Evolutionary conservation across 2,797 vertebrate genomes (phyloP), one percentile per base, ranked within the genome.

Genomic region (Chromobotia macracanthus): DNA sequence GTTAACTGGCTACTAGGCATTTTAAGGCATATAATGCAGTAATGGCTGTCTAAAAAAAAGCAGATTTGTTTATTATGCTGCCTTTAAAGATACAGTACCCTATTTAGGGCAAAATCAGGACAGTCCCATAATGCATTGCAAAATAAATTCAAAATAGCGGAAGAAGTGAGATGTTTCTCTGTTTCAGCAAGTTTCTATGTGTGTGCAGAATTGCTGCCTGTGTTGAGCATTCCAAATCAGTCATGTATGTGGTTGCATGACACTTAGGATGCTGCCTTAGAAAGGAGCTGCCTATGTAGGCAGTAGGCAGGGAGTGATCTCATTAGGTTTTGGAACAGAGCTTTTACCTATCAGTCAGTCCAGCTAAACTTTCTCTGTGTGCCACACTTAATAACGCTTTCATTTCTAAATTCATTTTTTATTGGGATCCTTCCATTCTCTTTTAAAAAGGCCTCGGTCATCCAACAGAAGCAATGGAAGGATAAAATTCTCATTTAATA

Each of bases 391-490:
- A 44, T n/a, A n/a, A n/a, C n/a, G n/a, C n/a, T n/a, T n/a, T n/a
- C n/a, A n/a, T n/a, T n/a, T n/a, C n/a, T n/a, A n/a, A n/a, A n/a
- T n/a, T n/a, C 64, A 23, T 48, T 72, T 70, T 38, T 78, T 19
- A 28, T 65, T 60, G 51, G 9, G 19, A 80, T 38, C 78, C 73
- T 83, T 83, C 73, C 13, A 83, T 83, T 83, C 77, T 68, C 78
- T 80, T 82, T 77, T 78, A 58, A 68, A 78, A 60, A 16, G 23
- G 21, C 5, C 13, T 5, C 23, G 61, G 56, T 0, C 46, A 74
- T 50, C 25, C 23, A 73, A 83, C 77, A 77, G 78, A 80, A 38
- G 23, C n/a, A 80, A 83, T 80, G 35, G 78, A 83, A 83, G 73
- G 73, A 80, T 77, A 21, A 19, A 41, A 23, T 72, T 19, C 8